Conservation (phyloP, 2,888 invertebrate genomes). For the Papilio demoleus region DNA sequence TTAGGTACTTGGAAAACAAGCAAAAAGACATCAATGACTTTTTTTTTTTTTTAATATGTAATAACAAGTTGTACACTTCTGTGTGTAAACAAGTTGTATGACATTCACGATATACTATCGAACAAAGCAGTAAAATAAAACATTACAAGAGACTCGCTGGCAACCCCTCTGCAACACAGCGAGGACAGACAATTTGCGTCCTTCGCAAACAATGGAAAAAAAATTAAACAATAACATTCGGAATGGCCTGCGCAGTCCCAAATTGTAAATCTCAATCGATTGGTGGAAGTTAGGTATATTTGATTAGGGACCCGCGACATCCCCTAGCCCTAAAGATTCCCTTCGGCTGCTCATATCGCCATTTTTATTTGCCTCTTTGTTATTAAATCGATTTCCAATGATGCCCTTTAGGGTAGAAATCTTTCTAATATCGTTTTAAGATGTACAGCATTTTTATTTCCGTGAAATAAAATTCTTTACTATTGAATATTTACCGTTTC, state of each 20-base stretch:
- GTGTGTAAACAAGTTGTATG: not conserved
- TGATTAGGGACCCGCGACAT: constrained; percentile 69
- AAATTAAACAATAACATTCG: constrained; percentile 38
- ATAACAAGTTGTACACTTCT: not conserved
- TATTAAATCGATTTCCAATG: constrained; percentile 74
- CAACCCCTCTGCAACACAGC: not conserved
- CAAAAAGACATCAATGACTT: too few relatives aligned
- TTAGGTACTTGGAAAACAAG: too few relatives aligned
- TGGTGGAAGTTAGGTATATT: constrained; percentile 68
- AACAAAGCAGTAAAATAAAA: not conserved
- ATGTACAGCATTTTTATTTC: constrained; percentile 51
- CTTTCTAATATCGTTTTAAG: constrained; percentile 54
- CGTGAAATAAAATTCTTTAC: constrained; percentile 39
- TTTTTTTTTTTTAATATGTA: too few relatives aligned
- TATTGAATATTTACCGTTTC: constrained; percentile 21
- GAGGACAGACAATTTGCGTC: not conserved
- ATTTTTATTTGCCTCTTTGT: constrained; percentile 70
- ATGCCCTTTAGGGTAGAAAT: constrained; percentile 59
- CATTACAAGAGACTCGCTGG: not conserved
- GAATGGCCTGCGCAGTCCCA: constrained; percentile 38
- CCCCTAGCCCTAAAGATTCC: constrained; percentile 49
- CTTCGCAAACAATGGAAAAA: constrained; percentile 45
- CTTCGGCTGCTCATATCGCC: constrained; percentile 60
- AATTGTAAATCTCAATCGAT: constrained; percentile 65
- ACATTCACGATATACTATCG: constrained; percentile 44